Evolutionary conservation across 2,797 vertebrate species (phyloP).

Genomic region (Numenius phaeopus): DNA sequence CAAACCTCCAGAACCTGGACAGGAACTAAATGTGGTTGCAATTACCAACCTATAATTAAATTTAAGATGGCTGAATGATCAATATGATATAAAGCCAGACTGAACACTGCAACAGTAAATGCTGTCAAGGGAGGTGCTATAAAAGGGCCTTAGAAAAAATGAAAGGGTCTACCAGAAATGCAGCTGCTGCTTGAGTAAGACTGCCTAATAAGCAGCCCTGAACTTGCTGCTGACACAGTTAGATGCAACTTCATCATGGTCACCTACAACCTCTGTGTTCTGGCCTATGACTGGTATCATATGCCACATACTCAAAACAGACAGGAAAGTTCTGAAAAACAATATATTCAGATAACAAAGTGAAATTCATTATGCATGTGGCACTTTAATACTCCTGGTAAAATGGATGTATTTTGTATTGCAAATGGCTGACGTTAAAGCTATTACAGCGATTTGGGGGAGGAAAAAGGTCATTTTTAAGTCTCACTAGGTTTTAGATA

Average conservation of each 20-base stretch:
- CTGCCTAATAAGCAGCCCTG: background rate
- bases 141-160: background rate
- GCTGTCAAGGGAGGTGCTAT: background rate
- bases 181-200: background rate
- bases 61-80: background rate
- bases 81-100: background rate
- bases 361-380: background rate
- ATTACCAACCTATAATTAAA: conserved; percentile 27
- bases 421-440: background rate
- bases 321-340: background rate
- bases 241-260: background rate
- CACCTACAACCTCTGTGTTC: background rate
- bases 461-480: background rate
- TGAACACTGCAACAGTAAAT: background rate
- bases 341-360: background rate
- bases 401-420: background rate
- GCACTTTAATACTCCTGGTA: background rate
- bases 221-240: background rate
- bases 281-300: background rate
- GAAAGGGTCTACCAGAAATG: background rate
- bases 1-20: background rate
- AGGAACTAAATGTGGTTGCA: conserved; percentile 6
- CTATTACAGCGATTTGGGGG: background rate
- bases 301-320: background rate
- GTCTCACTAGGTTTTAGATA: background rate